Evolutionary conservation across 2,113 vertebrate species (phyloP), one percentile per base, ranked within the genome.

Genomic region (Vidua macroura): DNA sequence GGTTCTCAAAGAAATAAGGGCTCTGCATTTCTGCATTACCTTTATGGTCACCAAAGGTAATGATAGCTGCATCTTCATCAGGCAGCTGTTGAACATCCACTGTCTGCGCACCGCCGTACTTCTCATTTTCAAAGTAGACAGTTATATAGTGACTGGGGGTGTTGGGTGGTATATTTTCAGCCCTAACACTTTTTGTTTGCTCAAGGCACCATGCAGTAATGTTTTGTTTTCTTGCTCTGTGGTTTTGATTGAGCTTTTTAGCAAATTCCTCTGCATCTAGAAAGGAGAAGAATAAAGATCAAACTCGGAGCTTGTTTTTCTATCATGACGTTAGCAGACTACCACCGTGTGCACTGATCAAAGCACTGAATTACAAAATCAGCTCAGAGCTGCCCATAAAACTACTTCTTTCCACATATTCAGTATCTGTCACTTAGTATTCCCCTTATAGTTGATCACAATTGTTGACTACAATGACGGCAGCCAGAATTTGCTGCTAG

Each of bases 91-190:
- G 37, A 24, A 98, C 74, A 5, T 77, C 58, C 55, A 95, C 95
- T 7, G 98, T 86, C 13, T 80, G 96, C 0, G 97, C 98, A 23
- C 89, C 97, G 81, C 98, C 98, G 6, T 94, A 94, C 70, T n/a
- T 96, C 60, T 97, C 95, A 55, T 93, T 98, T 88, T 99, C 98
- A 97, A 99, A 99, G 93, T 98, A 99, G 33, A 98, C 13, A 0
- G 52, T 44, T 28, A 99, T 88, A 30, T 96, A 80, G 49, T 98
- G 96, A 35, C 88, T 92, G 46, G 76, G 51, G 1, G 91, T 75
- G 66, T 95, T 82, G 62, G 90, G 86, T 24, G 98, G 95, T 24
- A 98, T 17, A 35, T 98, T 98, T 95, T 99, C 99, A 77, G 97
- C 97, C 37, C 95, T 92, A 70, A 99, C 60, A 46, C 93, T 97